Evolutionary conservation across 1,140 invertebrate species (phyloP), one percentile per base, ranked within the genome.

Genomic region (Drosophila biarmipes): DNA sequence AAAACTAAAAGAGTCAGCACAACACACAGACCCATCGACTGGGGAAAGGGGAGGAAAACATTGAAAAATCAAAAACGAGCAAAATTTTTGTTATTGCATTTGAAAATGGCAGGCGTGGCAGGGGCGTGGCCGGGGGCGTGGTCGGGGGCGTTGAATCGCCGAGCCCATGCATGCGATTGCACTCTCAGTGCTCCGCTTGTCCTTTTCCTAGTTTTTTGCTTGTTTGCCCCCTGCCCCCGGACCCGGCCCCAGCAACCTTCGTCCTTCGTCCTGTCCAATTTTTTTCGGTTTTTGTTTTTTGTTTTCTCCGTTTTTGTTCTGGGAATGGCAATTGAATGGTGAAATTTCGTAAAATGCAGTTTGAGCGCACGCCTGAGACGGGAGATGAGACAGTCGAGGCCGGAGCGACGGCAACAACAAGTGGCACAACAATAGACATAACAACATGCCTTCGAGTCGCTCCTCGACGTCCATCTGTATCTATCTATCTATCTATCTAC

Each of bases 1-100:
- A 86, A 86, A 87, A 86, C 84, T 89, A 87, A 86, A 82, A 80
- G 78, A 86, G 78, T 86, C 84, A 86, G 82, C 82, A 86, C 81
- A 80, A 87, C 17, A 43, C 40, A 43, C 38, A 17, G 38, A 4
- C 8, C 15, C 7, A 19, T 7, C 15, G 8, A 19, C 40, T 17
- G 15, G 17, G 8, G 21, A 10, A n/a, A 3, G 2, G 14, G 12
- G 12, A 52, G 12, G 43, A 58, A 62, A 74, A 51, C 61, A 81
- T 75, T 72, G 59, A 61, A 78, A 81, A 87, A 61, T 80, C 78
- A 82, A 86, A 75, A 77, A 56, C 78, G 61, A 87, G 74, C 74
- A 82, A 78, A 78, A 86, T 78, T 86, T 81, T 79, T 86, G 82
- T 87, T 86, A 86, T 86, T 87, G 82, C 82, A 87, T 86, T 86